phyloP scores from a whole-genome alignment of 2,888 invertebrate species.

The Nipponacmea schrenckii region DNA sequence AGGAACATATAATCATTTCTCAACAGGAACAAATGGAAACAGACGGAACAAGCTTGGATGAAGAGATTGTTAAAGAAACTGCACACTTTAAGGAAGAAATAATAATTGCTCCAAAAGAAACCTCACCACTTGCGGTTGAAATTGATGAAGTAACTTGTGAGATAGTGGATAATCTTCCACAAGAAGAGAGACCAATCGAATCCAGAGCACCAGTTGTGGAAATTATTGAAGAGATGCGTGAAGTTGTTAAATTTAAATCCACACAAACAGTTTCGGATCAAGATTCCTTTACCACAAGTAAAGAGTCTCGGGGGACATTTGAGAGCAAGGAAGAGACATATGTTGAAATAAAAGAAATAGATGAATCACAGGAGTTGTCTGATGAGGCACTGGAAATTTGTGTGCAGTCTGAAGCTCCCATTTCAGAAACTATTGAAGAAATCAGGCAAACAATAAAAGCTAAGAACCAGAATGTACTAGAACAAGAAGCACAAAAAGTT shows the following conservation, averaged over 20 bases:
- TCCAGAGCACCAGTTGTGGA: neutral
- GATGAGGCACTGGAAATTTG: too few species aligned
- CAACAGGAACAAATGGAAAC: neutral
- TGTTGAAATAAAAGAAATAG: too few species aligned
- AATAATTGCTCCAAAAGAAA: neutral
- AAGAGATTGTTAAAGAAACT: conserved; percentile 21
- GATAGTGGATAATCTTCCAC: neutral
- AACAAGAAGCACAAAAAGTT: neutral
- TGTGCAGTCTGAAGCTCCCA: too few species aligned
- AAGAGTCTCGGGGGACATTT: conserved; percentile 24
- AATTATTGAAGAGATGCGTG: conserved; percentile 7
- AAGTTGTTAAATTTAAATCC: conserved; percentile 7
- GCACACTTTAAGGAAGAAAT: neutral
- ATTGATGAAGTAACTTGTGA: too few species aligned
- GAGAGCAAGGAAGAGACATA: conserved; percentile 6
- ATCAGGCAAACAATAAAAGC: too few species aligned
- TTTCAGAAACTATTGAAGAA: too few species aligned
- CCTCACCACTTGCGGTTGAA: neutral
- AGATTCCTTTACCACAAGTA: conserved; percentile 2
- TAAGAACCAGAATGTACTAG: too few species aligned
- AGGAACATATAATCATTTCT: too few species aligned
- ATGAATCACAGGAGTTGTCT: too few species aligned
- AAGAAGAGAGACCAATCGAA: neutral
- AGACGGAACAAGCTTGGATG: conserved; percentile 10
- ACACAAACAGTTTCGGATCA: neutral